Evolutionary conservation across 1,140 invertebrate species (phyloP).

Genomic region (Acromyrmex echinatior): DNA sequence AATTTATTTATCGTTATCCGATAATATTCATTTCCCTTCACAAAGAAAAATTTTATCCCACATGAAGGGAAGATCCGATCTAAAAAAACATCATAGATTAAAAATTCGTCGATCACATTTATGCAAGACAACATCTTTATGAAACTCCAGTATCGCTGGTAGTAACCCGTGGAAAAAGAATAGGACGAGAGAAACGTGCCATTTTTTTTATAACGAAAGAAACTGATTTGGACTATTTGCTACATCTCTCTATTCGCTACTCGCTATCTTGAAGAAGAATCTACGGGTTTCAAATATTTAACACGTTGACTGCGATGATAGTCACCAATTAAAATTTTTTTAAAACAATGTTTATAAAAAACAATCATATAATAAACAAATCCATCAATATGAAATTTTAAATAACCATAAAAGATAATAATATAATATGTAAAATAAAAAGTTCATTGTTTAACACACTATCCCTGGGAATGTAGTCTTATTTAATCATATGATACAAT

Average conservation of each 20-base stretch:
- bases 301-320: background rate
- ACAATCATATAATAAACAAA: background rate
- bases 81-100: background rate
- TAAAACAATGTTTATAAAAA: background rate
- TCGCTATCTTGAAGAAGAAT: background rate
- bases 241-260: slow-evolving; percentile 1
- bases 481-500: background rate
- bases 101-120: slow-evolving; percentile 23
- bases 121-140: slow-evolving; percentile 30
- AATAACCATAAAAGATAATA: background rate
- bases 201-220: background rate
- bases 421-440: background rate
- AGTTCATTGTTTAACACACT: background rate
- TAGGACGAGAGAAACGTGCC: slow-evolving; percentile 22
- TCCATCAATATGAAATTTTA: background rate
- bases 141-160: background rate
- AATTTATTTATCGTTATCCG: slow-evolving; percentile 53
- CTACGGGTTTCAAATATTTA: background rate
- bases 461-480: background rate
- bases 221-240: background rate
- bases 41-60: slow-evolving; percentile 26
- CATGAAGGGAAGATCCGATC: background rate
- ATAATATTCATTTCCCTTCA: slow-evolving; percentile 21
- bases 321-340: background rate
- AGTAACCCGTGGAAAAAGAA: slow-evolving; percentile 35